These are phyloP conservation scores for Nymphicus hollandicus DNA, from an alignment of 2,113 vertebrate genomes.

Conservation along the genomic window DNA sequence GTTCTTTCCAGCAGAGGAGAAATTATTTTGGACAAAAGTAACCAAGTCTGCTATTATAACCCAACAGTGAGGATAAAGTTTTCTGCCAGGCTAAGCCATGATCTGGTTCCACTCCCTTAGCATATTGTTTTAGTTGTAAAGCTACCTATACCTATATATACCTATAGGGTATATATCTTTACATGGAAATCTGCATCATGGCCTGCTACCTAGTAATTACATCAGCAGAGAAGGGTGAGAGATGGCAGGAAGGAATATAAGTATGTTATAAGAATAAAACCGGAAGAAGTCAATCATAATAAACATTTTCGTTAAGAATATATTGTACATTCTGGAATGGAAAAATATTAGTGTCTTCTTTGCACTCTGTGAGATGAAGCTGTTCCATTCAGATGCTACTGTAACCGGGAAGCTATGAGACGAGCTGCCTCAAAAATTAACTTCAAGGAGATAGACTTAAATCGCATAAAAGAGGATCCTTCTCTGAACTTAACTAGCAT, in stretches of 20 bases:
- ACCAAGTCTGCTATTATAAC: not conserved
- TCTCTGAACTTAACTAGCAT: not conserved
- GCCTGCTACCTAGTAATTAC: not conserved
- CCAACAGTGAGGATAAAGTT: not conserved
- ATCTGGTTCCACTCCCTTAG: not conserved
- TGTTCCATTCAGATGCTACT: not conserved
- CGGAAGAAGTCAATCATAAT: not conserved
- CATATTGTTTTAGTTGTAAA: not conserved
- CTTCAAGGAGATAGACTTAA: not conserved
- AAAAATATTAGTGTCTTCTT: not conserved
- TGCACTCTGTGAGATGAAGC: not conserved
- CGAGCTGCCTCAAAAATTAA: not conserved
- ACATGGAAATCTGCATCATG: not conserved
- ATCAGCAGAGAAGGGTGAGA: not conserved
- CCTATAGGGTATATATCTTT: not conserved
- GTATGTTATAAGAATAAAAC: not conserved
- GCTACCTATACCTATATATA: not conserved
- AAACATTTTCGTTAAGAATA: not conserved
- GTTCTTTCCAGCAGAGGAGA: not conserved
- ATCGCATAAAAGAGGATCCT: not conserved
- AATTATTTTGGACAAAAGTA: not conserved
- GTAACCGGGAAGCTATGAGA: not conserved
- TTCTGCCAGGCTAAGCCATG: not conserved
- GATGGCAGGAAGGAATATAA: not conserved
- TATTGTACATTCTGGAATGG: not conserved